Percentiles rank a stretch among this genome's conserved stretches.
phyloP scores from a whole-genome alignment of 2,113 vertebrate genomes.

The Oncorhynchus keta region DNA sequence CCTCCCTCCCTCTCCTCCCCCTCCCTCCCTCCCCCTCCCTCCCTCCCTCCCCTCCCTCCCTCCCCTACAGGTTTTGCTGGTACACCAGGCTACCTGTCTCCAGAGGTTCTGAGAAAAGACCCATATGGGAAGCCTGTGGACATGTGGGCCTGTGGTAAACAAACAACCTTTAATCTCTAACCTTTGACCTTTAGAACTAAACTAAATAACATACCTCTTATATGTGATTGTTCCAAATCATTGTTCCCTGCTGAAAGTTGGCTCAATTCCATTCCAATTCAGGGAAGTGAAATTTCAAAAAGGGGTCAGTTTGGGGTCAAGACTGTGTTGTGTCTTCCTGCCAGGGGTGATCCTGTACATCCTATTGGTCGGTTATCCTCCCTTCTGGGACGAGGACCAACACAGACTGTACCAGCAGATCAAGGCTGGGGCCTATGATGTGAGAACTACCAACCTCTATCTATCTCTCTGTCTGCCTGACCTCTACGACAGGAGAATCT shows the following conservation, averaged over 20 bases:
- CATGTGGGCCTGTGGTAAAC: slow-evolving; percentile 99
- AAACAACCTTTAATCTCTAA: slow-evolving; percentile 2
- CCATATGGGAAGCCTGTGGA: slow-evolving; percentile 98
- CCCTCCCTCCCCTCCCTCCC: not conserved
- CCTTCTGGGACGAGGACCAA: slow-evolving; percentile 98
- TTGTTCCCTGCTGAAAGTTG: too few relatives aligned
- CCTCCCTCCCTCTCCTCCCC: too few relatives aligned
- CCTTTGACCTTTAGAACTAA: not conserved
- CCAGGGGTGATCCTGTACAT: slow-evolving; percentile 97
- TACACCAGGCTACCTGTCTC: slow-evolving; percentile 95
- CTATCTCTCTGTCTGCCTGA: not conserved
- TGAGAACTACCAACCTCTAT: slow-evolving; percentile 58
- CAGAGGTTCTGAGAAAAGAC: slow-evolving; percentile 95
- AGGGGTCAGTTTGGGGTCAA: not conserved
- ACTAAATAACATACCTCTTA: too few relatives aligned
- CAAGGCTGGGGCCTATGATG: slow-evolving; percentile 95
- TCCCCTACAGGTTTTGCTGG: slow-evolving; percentile 87
- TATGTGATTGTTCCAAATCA: too few relatives aligned
- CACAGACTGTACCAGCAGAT: slow-evolving; percentile 98
- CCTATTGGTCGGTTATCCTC: slow-evolving; percentile 93
- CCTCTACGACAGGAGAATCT: too few relatives aligned
- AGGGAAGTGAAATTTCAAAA: too few relatives aligned
- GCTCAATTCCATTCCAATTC: too few relatives aligned
- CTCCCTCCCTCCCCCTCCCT: too few relatives aligned
- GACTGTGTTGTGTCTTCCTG: slow-evolving; percentile 15